A percentile compares a stretch with the other conserved stretches of the same genome.
phyloP scores from a whole-genome alignment of 1,140 invertebrate genomes.

The Drosophila eugracilis region DNA sequence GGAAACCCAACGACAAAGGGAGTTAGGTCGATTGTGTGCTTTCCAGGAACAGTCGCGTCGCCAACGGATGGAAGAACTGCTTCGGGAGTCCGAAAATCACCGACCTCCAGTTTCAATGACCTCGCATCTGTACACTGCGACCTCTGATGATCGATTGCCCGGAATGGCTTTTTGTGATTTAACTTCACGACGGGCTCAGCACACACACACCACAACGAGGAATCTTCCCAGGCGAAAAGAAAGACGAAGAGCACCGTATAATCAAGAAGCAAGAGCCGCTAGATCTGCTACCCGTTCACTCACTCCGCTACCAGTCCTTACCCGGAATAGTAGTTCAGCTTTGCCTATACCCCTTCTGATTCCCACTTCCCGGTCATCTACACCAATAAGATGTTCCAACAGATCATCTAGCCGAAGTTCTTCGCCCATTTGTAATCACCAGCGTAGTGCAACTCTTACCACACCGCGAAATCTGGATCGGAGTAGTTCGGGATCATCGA shows the following conservation, averaged over 20 bases:
- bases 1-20: conserved; percentile 19
- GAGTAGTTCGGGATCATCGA: conserved; percentile 49
- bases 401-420: neutral
- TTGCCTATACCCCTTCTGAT: neutral
- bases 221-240: neutral
- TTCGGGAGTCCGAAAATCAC: conserved; percentile 1
- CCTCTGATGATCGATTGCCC: conserved; percentile 60
- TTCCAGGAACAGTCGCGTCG: conserved; percentile 16
- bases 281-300: neutral
- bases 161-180: conserved; percentile 50
- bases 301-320: neutral
- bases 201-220: neutral
- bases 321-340: neutral
- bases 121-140: conserved; percentile 32
- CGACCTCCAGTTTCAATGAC: conserved; percentile 27
- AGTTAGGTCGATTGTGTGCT: conserved; percentile 6
- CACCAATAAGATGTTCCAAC: neutral
- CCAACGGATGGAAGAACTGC: conserved; percentile 10
- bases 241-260: neutral
- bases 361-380: neutral
- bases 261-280: neutral
- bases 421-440: neutral
- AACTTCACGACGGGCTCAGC: neutral
- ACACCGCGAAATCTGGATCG: conserved; percentile 11
- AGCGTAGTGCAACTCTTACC: neutral